Base-by-base conservation (phyloP, 2,113 vertebrate genomes). In the Colius striatus region DNA sequence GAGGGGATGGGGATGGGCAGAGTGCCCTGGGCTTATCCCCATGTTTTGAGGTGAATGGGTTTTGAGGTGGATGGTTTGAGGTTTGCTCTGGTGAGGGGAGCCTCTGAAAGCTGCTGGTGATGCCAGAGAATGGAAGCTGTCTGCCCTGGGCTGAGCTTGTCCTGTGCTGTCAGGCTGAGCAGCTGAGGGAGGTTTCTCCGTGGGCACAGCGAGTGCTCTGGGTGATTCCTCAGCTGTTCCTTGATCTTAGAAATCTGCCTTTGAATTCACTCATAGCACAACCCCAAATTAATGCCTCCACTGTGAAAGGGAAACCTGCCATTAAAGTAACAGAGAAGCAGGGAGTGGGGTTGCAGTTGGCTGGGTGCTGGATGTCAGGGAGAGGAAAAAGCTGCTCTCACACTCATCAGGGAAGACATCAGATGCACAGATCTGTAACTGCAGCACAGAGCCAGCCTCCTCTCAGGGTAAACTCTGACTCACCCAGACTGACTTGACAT, bases 231-330 rank as follows among this genome's bases (percentile, higher is more conserved):
- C 6, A 1, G 36, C 86, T 57, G 22, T 36, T 72, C 80, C 30
- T 51, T 21, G 63, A 77, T 41, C 88, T 78, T 61, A 4, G 9
- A 4, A 11, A 11, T 3, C 26, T 43, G 43, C 90, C 75, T 88
- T n/a, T 25, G 71, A 36, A 77, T 93, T 43, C 4, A 5, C 74
- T 91, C 17, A 0, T 4, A 26, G 84, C 86, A 0, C 0, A 83
- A 88, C 78, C 91, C 80, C 81, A 34, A 81, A 94, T 97, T 72
- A 94, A 75, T 70, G 74, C 88, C 78, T 73, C 54, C 53, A 0
- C 38, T 10, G 12, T 76, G 94, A 60, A 92, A 94, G 34, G 79
- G 6, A 67, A 96, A 96, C 94, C 91, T 95, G 89, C 67, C 85
- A 90, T 96, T 94, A 97, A 54, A 9, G 0, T 50, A 94, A 87